Conservation (phyloP, 2,113 vertebrate species). For the Anseranas semipalmata region DNA sequence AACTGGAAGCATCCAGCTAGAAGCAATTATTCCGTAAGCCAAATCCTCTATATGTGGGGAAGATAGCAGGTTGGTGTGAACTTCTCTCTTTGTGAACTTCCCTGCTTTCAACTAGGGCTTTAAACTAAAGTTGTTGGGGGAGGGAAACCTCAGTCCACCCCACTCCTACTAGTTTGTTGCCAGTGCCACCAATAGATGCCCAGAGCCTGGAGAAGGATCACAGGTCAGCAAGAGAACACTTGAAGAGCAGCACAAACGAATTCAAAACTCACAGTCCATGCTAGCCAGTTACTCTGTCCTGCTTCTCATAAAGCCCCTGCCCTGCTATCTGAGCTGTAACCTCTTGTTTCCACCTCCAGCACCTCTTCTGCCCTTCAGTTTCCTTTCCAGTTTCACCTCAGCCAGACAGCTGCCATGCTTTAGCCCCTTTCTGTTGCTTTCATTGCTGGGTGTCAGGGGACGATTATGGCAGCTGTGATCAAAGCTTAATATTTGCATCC, state of each 20-base stretch:
- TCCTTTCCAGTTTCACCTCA: not conserved
- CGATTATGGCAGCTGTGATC: conserved; percentile 12
- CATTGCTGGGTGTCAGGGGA: conserved; percentile 4
- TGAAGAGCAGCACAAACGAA: too few species aligned
- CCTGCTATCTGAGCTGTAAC: not conserved
- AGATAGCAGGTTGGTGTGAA: not conserved
- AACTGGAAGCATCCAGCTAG: not conserved
- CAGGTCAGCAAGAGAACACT: too few species aligned
- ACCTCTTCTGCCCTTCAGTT: not conserved
- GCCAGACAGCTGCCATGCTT: not conserved
- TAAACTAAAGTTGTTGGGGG: too few species aligned
- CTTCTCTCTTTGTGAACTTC: not conserved
- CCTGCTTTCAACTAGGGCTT: not conserved
- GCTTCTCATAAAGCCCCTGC: not conserved
- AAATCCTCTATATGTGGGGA: not conserved
- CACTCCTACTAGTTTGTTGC: too few species aligned
- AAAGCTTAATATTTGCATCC: conserved; percentile 4
- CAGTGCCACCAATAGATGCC: too few species aligned
- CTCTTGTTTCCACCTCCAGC: not conserved
- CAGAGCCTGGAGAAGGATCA: too few species aligned
- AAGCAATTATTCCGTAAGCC: not conserved
- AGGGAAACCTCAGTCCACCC: too few species aligned
- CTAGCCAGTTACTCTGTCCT: not conserved
- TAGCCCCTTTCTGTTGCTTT: conserved; percentile 9
- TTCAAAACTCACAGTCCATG: not conserved